Evolutionary conservation across 1,140 invertebrate species (phyloP), one percentile per base, ranked within the genome.

Genomic region (Aphaenogaster floridana): DNA sequence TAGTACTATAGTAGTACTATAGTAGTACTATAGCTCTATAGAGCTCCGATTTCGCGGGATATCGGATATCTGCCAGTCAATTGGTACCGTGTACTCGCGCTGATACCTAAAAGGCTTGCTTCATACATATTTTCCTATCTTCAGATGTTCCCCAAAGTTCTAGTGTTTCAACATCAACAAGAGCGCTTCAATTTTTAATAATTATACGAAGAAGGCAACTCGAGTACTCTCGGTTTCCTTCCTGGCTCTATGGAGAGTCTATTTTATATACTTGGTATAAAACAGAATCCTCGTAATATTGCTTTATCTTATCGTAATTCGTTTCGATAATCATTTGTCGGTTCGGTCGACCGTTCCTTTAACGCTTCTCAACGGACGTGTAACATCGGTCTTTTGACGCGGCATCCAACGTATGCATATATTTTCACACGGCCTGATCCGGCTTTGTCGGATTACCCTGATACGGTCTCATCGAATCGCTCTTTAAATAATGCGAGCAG

Each of bases 401-500:
- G n/a, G 17, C n/a, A 15, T 15, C 15, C 15, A 63, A 48, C 1
- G 21, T n/a, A 34, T 39, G n/a, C 45, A 7, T 68, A 39, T 28
- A 2, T 66, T 68, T 52, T 80, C 45, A 11, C 45, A 48, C 45
- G 34, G 6, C 66, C 17, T 6, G 13, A 68, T 21, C 6, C 45
- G 2, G 3, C 61, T 66, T 68, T 54, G 34, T 52, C n/a, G 36
- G 34, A 79, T 79, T 39, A 66, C 28, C 6, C 8, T 15, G n/a
- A 80, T 28, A 52, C 11, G 34, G 3, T 39, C 34, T 79, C 6
- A 39, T 39, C 34, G 64, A 68, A 34, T 68, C 36, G 36, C n/a
- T 54, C 45, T 80, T 48, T 21, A 39, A 79, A 68, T 54, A 80
- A 68, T 80, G 34, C 13, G 6, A 80, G 48, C 21, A 4, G 13